Base-by-base conservation (phyloP, 1,140 invertebrate genomes). In the Aphidius ervi region DNA sequence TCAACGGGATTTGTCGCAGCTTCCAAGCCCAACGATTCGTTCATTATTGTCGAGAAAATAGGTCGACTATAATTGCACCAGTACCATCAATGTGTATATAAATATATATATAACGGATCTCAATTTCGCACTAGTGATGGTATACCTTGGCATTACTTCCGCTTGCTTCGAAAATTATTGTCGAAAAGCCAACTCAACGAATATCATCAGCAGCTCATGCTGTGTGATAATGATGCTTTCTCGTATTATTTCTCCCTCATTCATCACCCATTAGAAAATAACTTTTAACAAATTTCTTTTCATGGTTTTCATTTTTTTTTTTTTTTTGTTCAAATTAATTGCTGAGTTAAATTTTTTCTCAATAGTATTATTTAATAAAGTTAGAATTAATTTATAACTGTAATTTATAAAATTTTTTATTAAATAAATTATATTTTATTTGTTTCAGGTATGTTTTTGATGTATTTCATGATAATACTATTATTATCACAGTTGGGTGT, bases 31-130 rank as follows among this genome's bases (percentile, higher is more conserved):
- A 46, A 41, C 68, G 65, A 69, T 73, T 73, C 71, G 67, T 69
- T 70, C 68, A 73, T 71, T 75, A 77, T 77, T 75, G 75, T 75
- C 74, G 65, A 70, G 69, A 74, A 77, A 77, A 76, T 77, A 69
- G 75, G 75, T 77, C 75, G 74, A 65, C 67, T 71, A 69, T 77
- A 77, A 77, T 77, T 77, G 74, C 73, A 60, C 68, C 65, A 62
- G 67, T 49, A 65, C 58, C 42, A 31, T 31, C 23, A 31, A 31
- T 4, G 23, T 31, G 4, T 31, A 31, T 31, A 31, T 31, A 31
- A 20, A 9, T 10, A 7, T 39, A 40, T 52, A 39, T 7, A 37
- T 5, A 9, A 49, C 43, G 55, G 55, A 52, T 60, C 54, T 63
- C 62, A 60, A 59, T 56, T 58, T 56, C 53, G 40, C 59, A 46